Evolutionary conservation across 2,797 vertebrate genomes (phyloP).

Genomic region (Liasis olivaceus): DNA sequence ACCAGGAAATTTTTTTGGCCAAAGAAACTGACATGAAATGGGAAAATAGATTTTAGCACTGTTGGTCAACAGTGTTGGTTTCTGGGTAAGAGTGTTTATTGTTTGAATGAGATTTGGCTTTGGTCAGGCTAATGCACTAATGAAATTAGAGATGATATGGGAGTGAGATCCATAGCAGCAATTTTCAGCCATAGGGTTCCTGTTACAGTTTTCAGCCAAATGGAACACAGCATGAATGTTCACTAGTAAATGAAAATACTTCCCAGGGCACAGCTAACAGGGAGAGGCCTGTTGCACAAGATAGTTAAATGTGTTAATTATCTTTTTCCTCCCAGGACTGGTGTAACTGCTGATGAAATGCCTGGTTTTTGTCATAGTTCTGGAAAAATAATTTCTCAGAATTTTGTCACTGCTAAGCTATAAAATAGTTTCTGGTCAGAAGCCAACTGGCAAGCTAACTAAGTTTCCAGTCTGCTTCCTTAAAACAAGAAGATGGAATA

Average conservation of each 20-base stretch:
- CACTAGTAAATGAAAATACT: slow-evolving; percentile 6
- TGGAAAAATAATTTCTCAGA: slow-evolving; percentile 2
- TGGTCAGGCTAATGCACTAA: not conserved
- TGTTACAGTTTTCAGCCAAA: not conserved
- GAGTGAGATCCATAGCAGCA: not conserved
- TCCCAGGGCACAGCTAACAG: not conserved
- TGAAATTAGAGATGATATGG: not conserved
- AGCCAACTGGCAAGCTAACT: slow-evolving; percentile 9
- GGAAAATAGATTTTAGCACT: not conserved
- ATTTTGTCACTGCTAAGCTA: not conserved
- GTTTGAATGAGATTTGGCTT: not conserved
- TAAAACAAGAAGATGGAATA: slow-evolving; percentile 2
- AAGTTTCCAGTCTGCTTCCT: not conserved
- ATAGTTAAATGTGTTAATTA: slow-evolving; percentile 14
- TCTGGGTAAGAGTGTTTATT: not conserved
- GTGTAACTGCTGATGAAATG: not conserved
- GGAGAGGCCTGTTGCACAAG: not conserved
- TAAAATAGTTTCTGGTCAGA: slow-evolving; percentile 12
- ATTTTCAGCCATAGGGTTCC: not conserved
- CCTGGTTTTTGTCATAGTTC: not conserved
- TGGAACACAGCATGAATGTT: not conserved
- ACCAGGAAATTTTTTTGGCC: not conserved
- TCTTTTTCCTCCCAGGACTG: not conserved
- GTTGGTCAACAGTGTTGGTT: not conserved
- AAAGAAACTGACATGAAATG: not conserved